Conservation (phyloP, 2,888 invertebrate species). For the Cryptus viduatorius region DNA sequence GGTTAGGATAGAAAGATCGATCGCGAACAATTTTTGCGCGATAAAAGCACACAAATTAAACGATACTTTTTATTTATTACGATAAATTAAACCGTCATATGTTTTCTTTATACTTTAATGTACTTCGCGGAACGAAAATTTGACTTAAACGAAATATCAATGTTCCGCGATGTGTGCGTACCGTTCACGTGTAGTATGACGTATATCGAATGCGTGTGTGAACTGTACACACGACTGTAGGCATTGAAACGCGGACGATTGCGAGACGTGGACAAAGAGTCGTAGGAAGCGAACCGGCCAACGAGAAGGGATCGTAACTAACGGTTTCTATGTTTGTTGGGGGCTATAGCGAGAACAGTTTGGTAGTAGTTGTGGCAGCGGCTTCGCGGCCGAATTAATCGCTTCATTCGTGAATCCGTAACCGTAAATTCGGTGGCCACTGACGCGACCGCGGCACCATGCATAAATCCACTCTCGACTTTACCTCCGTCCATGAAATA, state of each 20-base stretch:
- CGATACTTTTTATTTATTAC: too few relatives aligned
- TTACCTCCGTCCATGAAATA: constrained; percentile 9
- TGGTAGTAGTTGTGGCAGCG: constrained; percentile 35
- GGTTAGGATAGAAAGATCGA: too few relatives aligned
- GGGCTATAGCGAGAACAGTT: constrained; percentile 55
- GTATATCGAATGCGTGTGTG: neutral
- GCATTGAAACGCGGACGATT: constrained; percentile 31
- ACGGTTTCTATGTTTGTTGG: constrained; percentile 56
- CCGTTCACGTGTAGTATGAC: neutral
- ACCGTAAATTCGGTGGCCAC: constrained; percentile 66
- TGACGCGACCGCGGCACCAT: constrained; percentile 61
- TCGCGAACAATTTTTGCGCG: too few relatives aligned
- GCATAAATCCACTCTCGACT: constrained; percentile 62
- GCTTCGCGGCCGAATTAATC: constrained; percentile 67
- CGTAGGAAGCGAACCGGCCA: constrained; percentile 58
- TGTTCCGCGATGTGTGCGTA: neutral
- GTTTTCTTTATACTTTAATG: neutral
- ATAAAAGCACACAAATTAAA: too few relatives aligned
- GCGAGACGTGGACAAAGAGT: constrained; percentile 65
- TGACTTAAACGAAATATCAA: neutral
- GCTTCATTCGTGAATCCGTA: constrained; percentile 65
- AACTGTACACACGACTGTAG: neutral
- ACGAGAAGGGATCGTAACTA: constrained; percentile 63
- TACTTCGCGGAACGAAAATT: neutral
- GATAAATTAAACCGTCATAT: neutral